Percentiles rank a stretch among this genome's conserved stretches.
These are phyloP conservation scores for Procambarus virginalis DNA, from an alignment of 1,140 invertebrate genomes.

Conservation along the genomic window DNA sequence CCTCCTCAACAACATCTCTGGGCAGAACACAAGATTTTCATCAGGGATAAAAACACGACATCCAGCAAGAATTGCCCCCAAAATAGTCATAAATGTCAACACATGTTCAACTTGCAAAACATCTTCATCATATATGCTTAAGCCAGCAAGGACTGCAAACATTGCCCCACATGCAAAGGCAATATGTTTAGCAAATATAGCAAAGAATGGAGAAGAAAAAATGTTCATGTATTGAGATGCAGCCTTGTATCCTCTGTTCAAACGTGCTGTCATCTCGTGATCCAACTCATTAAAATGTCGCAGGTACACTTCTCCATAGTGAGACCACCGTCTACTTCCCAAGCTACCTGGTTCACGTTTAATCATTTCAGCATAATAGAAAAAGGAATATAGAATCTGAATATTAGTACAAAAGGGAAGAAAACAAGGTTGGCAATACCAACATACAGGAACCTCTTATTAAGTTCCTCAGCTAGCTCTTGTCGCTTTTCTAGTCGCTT, in stretches of 20 bases:
- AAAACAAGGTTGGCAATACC: conserved; percentile 90
- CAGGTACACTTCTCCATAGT: conserved; percentile 90
- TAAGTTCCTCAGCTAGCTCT: conserved; percentile 85
- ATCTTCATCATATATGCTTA: conserved; percentile 95
- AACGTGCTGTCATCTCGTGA: conserved; percentile 92
- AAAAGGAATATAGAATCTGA: conserved; percentile 95
- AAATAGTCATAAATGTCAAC: conserved; percentile 86
- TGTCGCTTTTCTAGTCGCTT: conserved; percentile 88
- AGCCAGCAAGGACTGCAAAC: conserved; percentile 84
- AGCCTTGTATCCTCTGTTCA: conserved; percentile 79
- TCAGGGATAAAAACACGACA: conserved; percentile 82
- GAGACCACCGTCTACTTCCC: conserved; percentile 91
- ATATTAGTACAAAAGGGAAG: conserved; percentile 91
- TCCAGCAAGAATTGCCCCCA: conserved; percentile 83
- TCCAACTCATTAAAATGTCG: conserved; percentile 99
- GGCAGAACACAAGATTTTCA: conserved; percentile 87
- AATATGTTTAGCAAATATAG: conserved; percentile 82
- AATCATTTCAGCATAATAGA: conserved; percentile 94
- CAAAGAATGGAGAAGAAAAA: conserved; percentile 76
- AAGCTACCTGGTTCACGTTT: conserved; percentile 93
- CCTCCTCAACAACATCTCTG: conserved; percentile 90
- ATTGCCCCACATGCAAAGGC: conserved; percentile 90
- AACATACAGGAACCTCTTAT: conserved; percentile 85
- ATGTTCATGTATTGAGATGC: conserved; percentile 70
- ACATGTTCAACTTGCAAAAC: conserved; percentile 95